These are phyloP conservation scores for Chloropsis hardwickii DNA, from an alignment of 2,113 vertebrate genomes.

Conservation along the genomic window DNA sequence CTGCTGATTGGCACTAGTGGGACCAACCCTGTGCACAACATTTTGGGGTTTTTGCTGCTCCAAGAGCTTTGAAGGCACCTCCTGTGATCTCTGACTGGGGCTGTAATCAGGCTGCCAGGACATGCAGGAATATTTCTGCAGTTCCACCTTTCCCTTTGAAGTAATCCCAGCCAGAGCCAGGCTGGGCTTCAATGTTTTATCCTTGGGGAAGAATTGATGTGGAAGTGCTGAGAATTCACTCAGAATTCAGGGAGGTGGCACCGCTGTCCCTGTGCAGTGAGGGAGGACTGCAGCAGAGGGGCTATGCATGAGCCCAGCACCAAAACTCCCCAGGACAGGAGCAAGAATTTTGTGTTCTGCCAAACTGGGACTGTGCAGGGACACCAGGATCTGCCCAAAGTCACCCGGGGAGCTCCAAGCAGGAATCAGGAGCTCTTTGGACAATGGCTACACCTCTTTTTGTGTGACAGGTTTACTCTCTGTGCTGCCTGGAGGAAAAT, in stretches of 20 bases:
- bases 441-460: not conserved
- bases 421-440: not conserved
- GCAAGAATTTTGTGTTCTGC: not conserved
- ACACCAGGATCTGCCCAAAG: not conserved
- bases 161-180: not conserved
- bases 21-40: not conserved
- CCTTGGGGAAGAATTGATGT: not conserved
- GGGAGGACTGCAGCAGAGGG: not conserved
- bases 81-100: not conserved
- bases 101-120: not conserved
- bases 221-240: not conserved
- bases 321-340: not conserved
- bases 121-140: not conserved
- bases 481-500: not conserved
- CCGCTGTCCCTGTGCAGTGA: rapidly evolving
- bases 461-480: not conserved
- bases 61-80: not conserved
- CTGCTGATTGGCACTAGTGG: not conserved
- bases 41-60: not conserved
- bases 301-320: not conserved
- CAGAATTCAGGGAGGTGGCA: not conserved
- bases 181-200: not conserved
- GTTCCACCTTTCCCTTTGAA: not conserved
- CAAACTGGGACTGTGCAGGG: not conserved
- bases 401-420: not conserved